Percentiles rank a stretch among this genome's conserved stretches.
These are phyloP conservation scores for Hesperophylax magnus DNA, from an alignment of 1,140 invertebrate species.

Conservation along the genomic window DNA sequence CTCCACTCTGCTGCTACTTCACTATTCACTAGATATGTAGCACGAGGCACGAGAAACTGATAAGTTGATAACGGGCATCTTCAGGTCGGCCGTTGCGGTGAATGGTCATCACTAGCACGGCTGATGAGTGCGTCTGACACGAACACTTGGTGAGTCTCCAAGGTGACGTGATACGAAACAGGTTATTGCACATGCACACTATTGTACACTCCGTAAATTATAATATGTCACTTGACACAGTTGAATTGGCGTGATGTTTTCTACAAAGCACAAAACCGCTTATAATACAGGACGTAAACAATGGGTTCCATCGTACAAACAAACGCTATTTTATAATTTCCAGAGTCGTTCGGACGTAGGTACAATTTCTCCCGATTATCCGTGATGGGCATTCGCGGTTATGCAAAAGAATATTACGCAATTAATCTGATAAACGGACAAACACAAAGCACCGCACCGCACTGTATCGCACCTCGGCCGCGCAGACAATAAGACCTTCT, in stretches of 20 bases:
- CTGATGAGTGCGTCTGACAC: not conserved
- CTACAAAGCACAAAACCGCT: too few relatives aligned
- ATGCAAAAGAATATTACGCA: not conserved
- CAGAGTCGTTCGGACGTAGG: too few relatives aligned
- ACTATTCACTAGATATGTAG: too few relatives aligned
- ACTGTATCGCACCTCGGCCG: constrained; percentile 13
- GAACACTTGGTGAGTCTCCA: not conserved
- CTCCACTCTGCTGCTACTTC: too few relatives aligned
- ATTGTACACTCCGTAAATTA: not conserved
- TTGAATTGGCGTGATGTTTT: not conserved
- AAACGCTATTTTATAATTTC: too few relatives aligned
- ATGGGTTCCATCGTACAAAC: too few relatives aligned
- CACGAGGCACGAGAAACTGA: too few relatives aligned
- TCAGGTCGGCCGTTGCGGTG: too few relatives aligned
- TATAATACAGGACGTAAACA: too few relatives aligned
- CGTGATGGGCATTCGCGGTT: not conserved
- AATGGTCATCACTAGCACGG: not conserved
- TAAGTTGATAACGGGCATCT: too few relatives aligned
- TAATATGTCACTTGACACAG: not conserved
- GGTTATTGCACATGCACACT: constrained; percentile 21
- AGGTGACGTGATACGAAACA: constrained; percentile 9
- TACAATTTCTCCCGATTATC: too few relatives aligned
- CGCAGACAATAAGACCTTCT: constrained; percentile 32
- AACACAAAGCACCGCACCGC: constrained; percentile 23
- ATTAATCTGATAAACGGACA: not conserved